A percentile compares a stretch with the other conserved stretches of the same genome.
Evolutionary conservation across 2,113 vertebrate species (phyloP).

Genomic region (Tonatia bakeri): DNA sequence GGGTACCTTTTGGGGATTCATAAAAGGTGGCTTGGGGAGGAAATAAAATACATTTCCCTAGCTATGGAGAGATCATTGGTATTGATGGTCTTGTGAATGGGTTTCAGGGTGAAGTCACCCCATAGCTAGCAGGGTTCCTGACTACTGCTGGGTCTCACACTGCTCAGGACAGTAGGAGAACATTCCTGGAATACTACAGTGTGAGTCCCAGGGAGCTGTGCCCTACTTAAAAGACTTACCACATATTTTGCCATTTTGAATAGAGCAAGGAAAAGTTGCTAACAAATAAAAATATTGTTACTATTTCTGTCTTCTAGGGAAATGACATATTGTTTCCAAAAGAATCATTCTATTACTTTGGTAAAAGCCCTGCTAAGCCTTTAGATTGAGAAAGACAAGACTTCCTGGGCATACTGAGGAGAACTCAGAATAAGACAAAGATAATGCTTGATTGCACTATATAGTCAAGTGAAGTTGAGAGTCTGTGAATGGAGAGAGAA

Average conservation of each 20-base stretch:
- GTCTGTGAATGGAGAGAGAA: neutral
- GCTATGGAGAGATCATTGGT: neutral
- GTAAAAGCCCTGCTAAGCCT: neutral
- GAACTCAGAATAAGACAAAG: neutral
- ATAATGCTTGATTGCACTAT: neutral
- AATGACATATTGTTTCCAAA: neutral
- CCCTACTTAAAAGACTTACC: neutral
- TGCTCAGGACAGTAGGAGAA: neutral
- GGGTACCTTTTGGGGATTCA: neutral
- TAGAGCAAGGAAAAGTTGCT: neutral
- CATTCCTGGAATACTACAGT: neutral
- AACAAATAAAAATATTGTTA: neutral
- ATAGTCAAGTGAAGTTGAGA: neutral
- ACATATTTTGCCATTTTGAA: neutral
- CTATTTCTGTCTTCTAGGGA: neutral
- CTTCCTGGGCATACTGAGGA: neutral
- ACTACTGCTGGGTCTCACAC: neutral
- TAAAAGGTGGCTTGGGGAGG: neutral
- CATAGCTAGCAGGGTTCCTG: neutral
- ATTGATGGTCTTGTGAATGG: neutral
- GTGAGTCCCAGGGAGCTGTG: neutral
- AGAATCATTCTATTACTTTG: neutral
- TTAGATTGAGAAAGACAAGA: neutral
- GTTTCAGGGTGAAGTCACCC: neutral
- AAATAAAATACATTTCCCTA: neutral